Conservation (phyloP, 64 coral and sea anemone species). For the Acropora tenuis region DNA sequence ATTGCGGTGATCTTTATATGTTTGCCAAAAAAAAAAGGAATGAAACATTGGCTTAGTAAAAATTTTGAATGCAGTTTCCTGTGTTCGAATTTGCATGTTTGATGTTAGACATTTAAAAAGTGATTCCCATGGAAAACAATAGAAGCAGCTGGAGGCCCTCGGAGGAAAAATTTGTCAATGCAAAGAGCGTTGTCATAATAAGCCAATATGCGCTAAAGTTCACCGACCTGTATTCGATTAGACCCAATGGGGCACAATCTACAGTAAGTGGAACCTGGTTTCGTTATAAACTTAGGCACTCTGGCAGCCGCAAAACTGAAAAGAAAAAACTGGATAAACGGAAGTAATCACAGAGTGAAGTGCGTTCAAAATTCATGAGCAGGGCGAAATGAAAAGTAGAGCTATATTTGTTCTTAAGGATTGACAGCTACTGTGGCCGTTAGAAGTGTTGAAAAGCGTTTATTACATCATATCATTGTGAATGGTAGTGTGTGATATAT, state of each 20-base stretch:
- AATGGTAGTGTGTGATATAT: no score
- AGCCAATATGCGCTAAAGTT: background rate
- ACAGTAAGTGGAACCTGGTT: no score
- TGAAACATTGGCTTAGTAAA: background rate
- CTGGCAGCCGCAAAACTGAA: no score
- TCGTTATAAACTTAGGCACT: no score
- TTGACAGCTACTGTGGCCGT: no score
- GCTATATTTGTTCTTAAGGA: no score
- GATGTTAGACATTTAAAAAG: background rate
- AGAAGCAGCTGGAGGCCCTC: background rate
- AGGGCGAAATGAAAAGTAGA: no score
- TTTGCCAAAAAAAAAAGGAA: background rate
- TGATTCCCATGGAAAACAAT: background rate
- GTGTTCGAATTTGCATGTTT: conserved; percentile 29
- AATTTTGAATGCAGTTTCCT: background rate
- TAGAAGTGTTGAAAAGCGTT: no score
- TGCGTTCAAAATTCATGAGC: background rate
- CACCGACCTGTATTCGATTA: no score
- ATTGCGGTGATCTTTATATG: no score
- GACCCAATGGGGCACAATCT: no score
- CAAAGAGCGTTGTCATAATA: background rate
- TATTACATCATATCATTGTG: no score
- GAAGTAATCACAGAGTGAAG: background rate
- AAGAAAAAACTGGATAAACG: background rate
- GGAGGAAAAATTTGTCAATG: background rate